Evolutionary conservation across 2,888 invertebrate species (phyloP), one percentile per base, ranked within the genome.

Genomic region (Pammene aurita): DNA sequence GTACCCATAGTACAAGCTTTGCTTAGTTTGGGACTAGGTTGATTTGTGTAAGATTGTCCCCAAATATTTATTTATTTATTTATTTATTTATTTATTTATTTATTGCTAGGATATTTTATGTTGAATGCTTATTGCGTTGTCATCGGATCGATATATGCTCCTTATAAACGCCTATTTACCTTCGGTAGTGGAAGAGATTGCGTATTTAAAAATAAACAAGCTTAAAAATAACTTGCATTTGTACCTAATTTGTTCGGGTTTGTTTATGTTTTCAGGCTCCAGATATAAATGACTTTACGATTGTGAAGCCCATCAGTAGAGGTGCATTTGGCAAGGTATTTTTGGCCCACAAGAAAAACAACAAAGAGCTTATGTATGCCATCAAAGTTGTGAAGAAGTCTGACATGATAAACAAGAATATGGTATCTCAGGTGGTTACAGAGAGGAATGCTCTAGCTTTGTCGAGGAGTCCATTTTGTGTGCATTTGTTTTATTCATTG

Each of bases 241-340:
- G n/a, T 6, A n/a, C n/a, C n/a, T n/a, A n/a, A n/a, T n/a, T n/a
- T n/a, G n/a, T n/a, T n/a, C n/a, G n/a, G n/a, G 26, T 7, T 18
- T n/a, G 60, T 56, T 67, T 9, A n/a, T n/a, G n/a, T 16, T 63
- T 66, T 48, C 58, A 94, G 93, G 85, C 94, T 48, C 98, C 98
- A 10, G 96, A 96, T 71, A 98, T 98, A 72, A 95, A 96, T 76
- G 98, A 98, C 88, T 99, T 99, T 84, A 95, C 95, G 62, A 96
- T 98, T 67, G 94, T 98, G 16, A 98, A 98, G 83, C 98, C 98
- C 0, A 98, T 98, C 67, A 98, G 98, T 80, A 94, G 97, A 75
- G 98, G 98, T 41, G 98, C 98, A 10, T 99, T 98, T 87, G 98
- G 98, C 0, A 98, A 98, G 93, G 98, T 99, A 0, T 98, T 97